Evolutionary conservation across 2,888 invertebrate species (phyloP).

Genomic region (Hololepta plana): DNA sequence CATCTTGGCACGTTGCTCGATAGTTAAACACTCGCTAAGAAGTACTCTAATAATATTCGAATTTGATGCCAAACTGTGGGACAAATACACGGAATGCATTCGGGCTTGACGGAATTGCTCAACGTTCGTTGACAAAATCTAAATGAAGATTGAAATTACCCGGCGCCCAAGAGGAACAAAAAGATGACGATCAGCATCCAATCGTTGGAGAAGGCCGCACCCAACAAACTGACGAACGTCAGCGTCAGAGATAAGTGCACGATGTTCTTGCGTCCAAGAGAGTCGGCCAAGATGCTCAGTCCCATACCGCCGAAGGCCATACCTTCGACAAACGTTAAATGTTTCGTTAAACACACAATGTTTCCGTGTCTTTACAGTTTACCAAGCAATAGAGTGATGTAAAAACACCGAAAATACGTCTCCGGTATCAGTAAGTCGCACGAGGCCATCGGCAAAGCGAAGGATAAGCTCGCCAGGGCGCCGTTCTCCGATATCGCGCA

Average conservation of each 20-base stretch:
- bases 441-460: constrained; percentile 18
- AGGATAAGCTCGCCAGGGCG: constrained; percentile 16
- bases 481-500: constrained; percentile 16
- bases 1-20: constrained; percentile 21
- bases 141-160: constrained; percentile 20
- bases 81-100: constrained; percentile 3
- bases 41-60: constrained; percentile 21
- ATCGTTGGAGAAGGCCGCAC: constrained; percentile 25
- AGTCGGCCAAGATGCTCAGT: constrained; percentile 21
- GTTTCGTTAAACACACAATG: constrained; percentile 5
- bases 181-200: constrained; percentile 19
- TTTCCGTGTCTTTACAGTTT: not conserved
- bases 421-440: constrained; percentile 16
- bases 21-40: constrained; percentile 25
- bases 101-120: too few species aligned
- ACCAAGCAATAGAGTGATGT: not conserved
- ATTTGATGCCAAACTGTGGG: constrained; percentile 23
- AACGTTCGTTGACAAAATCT: too few species aligned
- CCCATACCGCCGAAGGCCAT: constrained; percentile 22
- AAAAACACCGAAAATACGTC: constrained; percentile 4
- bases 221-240: constrained; percentile 22
- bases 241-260: constrained; percentile 21
- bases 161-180: constrained; percentile 24
- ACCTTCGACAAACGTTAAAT: constrained; percentile 18
- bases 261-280: constrained; percentile 23